Conservation (phyloP, 2,797 vertebrate species). For the Sebastes itinus region DNA sequence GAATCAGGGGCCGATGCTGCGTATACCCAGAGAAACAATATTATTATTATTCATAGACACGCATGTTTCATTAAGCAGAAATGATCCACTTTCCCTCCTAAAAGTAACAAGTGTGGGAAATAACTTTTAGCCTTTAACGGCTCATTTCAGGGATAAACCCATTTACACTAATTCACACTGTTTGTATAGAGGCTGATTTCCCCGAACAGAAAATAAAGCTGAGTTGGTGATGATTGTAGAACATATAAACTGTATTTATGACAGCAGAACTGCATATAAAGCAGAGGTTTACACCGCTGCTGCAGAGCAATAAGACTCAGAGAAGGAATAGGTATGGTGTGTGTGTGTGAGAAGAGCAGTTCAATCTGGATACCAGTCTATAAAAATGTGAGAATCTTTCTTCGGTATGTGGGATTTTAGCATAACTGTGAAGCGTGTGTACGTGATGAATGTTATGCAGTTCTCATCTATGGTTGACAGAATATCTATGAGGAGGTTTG, state of each 20-base stretch:
- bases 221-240: slow-evolving; percentile 11
- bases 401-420: neutral
- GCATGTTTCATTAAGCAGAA: slow-evolving; percentile 16
- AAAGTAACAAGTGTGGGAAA: slow-evolving; percentile 13
- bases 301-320: neutral
- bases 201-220: slow-evolving; percentile 25
- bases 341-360: neutral
- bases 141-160: slow-evolving; percentile 29
- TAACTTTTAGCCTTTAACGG: neutral
- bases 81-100: neutral
- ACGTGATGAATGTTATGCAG: neutral
- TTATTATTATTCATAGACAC: neutral
- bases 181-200: slow-evolving; percentile 25
- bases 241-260: slow-evolving; percentile 23
- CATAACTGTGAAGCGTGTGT: neutral
- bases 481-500: neutral
- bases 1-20: neutral
- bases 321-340: neutral
- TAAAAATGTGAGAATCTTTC: neutral
- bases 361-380: neutral
- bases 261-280: neutral
- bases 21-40: neutral
- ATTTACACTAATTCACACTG: slow-evolving; percentile 18
- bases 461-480: neutral
- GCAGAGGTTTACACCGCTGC: neutral